These are phyloP conservation scores for Hydrozoanthus gracilis DNA, from an alignment of 92 coral and sea anemone species.

Conservation along the genomic window DNA sequence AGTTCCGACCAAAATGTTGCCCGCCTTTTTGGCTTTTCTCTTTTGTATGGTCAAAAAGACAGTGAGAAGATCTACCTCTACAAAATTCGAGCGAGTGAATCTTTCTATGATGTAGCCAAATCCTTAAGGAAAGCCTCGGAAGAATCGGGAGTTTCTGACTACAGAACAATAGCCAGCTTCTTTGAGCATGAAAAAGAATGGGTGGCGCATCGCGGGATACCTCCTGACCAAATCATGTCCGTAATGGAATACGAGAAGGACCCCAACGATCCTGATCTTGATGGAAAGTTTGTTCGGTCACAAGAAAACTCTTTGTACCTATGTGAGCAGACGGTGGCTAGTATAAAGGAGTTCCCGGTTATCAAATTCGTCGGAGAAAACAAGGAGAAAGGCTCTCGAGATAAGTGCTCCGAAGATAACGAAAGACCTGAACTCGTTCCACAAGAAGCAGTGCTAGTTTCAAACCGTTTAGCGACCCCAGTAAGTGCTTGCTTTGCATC, in stretches of 20 bases:
- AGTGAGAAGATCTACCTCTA: not conserved
- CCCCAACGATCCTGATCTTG: no score
- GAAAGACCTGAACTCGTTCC: no score
- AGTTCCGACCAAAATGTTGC: not conserved
- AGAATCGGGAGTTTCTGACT: no score
- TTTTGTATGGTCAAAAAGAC: no score
- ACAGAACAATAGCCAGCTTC: not conserved
- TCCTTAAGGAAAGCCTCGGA: not conserved
- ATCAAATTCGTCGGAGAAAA: no score
- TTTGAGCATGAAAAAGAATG: conserved; percentile 15
- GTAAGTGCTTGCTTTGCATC: conserved; percentile 1
- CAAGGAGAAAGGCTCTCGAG: no score
- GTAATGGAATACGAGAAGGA: not conserved
- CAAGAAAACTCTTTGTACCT: no score
- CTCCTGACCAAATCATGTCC: not conserved
- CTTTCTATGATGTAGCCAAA: conserved; percentile 2
- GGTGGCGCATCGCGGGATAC: not conserved
- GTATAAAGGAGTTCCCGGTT: not conserved
- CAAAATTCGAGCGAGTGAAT: not conserved
- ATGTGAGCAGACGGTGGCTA: not conserved
- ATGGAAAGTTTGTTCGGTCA: no score
- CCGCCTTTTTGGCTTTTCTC: not conserved
- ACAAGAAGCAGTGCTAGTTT: no score
- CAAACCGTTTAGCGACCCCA: no score
- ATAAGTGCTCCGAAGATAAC: no score